Evolutionary conservation across 2,113 vertebrate genomes (phyloP).

Genomic region (Nematolebias whitei): DNA sequence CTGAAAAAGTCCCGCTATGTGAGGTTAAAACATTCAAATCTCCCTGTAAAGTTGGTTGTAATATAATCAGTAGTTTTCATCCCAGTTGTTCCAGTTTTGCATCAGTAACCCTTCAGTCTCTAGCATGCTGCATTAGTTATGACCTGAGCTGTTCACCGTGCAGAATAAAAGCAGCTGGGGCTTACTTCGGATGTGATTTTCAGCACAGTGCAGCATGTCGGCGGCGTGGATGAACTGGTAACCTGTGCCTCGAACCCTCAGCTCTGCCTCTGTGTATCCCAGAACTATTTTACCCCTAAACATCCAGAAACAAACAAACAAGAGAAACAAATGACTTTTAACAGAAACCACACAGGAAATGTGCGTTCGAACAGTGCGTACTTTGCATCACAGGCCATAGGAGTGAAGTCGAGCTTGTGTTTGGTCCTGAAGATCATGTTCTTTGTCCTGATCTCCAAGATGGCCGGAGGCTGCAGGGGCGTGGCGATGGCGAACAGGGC

Average conservation of each 20-base stretch:
- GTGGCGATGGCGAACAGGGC: conserved; percentile 83
- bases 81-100: too few relatives aligned
- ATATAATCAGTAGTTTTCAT: too few relatives aligned
- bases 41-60: too few relatives aligned
- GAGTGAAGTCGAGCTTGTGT: conserved; percentile 86
- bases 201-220: conserved; percentile 81
- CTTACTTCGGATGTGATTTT: conserved; percentile 81
- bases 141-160: not conserved
- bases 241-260: conserved; percentile 75
- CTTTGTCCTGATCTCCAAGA: conserved; percentile 80
- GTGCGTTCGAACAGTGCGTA: conserved; percentile 10
- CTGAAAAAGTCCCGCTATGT: too few relatives aligned
- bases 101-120: conserved; percentile 8
- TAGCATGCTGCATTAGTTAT: not conserved
- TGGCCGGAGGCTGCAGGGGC: conserved; percentile 76
- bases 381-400: conserved; percentile 82
- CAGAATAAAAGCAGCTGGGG: too few relatives aligned
- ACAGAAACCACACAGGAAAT: not conserved
- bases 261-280: conserved; percentile 80
- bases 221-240: conserved; percentile 84
- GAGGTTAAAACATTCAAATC: too few relatives aligned
- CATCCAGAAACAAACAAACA: rapidly evolving
- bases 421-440: conserved; percentile 85
- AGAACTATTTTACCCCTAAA: conserved; percentile 78
- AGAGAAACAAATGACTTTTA: not conserved